Evolutionary conservation across 2,797 vertebrate genomes (phyloP), one percentile per base, ranked within the genome.

Genomic region (Lerista edwardsae): DNA sequence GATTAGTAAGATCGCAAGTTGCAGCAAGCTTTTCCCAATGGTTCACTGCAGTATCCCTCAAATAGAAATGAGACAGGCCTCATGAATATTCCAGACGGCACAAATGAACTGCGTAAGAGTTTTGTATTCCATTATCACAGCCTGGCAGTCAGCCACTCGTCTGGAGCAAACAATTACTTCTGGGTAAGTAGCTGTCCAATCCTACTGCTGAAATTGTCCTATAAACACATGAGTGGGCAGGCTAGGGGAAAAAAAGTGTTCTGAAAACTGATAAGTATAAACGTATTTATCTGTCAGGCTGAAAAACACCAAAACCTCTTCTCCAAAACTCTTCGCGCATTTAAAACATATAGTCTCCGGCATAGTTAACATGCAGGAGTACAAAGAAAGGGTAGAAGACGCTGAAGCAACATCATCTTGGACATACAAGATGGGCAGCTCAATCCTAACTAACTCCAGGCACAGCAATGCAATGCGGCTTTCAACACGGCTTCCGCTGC

Each of bases 21-120:
- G 55, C 12, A n/a, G 57, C n/a, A 72, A 61, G 55, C 3, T 17
- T 41, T 84, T 67, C 61, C 69, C 34, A 67, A 51, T 29, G 65
- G 47, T 39, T 15, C 74, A 47, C 39, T n/a, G 4, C 8, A 17
- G 4, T 27, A 64, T 7, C 59, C 79, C 77, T 79, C 69, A 65
- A 84, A 73, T 6, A 11, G 76, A 79, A 84, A 57, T 41, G 71
- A 73, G 59, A 77, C 44, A 55, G 62, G 69, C 27, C n/a, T 74
- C 61, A 67, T 84, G 69, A 79, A 51, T 79, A 79, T 84, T 84
- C 76, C 77, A 79, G 75, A 84, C 61, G 55, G 75, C 25, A 47
- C 57, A 57, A 79, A 79, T 79, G 44, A 73, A 57, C 29, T 34
- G 41, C 10, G 21, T 31, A 41, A 84, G 41, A 71, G 57, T 55